A percentile compares a stretch with the other conserved stretches of the same genome.
Evolutionary conservation across 2,888 invertebrate species (phyloP).

Genomic region (Metellina segmentata): DNA sequence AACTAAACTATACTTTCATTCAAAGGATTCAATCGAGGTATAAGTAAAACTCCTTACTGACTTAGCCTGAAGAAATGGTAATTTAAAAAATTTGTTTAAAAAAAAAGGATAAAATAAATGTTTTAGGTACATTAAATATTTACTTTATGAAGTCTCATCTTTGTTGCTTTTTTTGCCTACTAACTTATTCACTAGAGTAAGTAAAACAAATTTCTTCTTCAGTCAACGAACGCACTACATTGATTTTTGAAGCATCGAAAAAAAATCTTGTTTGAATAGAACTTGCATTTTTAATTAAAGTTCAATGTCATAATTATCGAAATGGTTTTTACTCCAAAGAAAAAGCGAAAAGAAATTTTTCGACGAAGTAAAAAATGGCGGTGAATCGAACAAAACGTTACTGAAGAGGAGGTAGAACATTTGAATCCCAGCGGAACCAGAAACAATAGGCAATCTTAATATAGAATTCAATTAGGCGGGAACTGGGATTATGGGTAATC

Average conservation of each 20-base stretch:
- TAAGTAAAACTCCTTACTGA: neutral
- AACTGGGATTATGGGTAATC: conserved; percentile 70
- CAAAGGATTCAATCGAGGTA: neutral
- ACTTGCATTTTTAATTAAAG: conserved; percentile 57
- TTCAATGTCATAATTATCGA: conserved; percentile 62
- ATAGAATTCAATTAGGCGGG: conserved; percentile 72
- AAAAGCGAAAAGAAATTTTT: conserved; percentile 24
- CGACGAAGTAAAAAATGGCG: conserved; percentile 43
- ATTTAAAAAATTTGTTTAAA: neutral
- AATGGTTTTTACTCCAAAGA: conserved; percentile 6
- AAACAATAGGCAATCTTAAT: conserved; percentile 68
- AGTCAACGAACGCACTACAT: neutral
- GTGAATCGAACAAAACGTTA: neutral
- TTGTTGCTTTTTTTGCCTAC: neutral
- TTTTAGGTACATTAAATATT: conserved; percentile 35
- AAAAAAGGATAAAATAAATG: neutral
- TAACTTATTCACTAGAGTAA: conserved; percentile 17
- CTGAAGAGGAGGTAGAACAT: conserved; percentile 26
- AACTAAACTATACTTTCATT: too few relatives aligned
- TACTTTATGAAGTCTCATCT: conserved; percentile 35
- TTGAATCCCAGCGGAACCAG: conserved; percentile 9
- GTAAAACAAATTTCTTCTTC: conserved; percentile 1
- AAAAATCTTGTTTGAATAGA: neutral
- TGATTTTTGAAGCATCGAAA: neutral
- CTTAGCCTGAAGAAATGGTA: neutral